Base-by-base conservation (phyloP, 2,888 invertebrate genomes). In the Cosmia trapezina region DNA sequence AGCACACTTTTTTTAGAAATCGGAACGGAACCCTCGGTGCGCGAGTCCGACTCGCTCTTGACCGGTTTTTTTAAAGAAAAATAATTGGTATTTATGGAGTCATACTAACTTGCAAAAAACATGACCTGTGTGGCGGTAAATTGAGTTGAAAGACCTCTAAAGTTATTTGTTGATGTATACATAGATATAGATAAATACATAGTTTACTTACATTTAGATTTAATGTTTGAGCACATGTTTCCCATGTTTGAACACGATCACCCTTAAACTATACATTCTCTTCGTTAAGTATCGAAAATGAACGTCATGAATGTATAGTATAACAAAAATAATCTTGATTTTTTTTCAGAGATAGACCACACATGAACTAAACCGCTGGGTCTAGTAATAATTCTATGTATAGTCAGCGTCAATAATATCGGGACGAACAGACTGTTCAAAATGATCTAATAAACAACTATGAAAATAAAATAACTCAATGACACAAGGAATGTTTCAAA, bases 111-210 rank as follows among this genome's bases (percentile, higher is more conserved):
- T 49, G 56, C 1, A 37, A 37, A 37, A 45, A 67, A 59, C 7
- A 33, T 28, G 19, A 47, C 14, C n/a, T 65, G 28, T 33, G 5
- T 28, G 28, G 22, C 3, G 2, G 5, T 33, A 7, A 11, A 19
- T 11, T 49, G n/a, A 41, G 49, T 65, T 54, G 53, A 45, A 70
- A 14, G 43, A 47, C 45, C 67, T 54, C 11, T 22, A 28, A 17
- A 43, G 14, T 37, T 65, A 11, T 33, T n/a, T 17, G 8, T 28
- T 53, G 33, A 33, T 12, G 12, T n/a, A n/a, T n/a, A n/a, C n/a
- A n/a, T n/a, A 17, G 5, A 28, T 6, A 43, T n/a, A 33, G 8
- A 22, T 41, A 14, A 47, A 51, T 14, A 8, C 2, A 19, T 17
- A 12, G 11, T 41, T 51, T 28, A 28, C 3, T 14, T 2, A 37